These are phyloP conservation scores for Larimichthys polyactis DNA, from an alignment of 2,113 vertebrate genomes.

Conservation along the genomic window DNA sequence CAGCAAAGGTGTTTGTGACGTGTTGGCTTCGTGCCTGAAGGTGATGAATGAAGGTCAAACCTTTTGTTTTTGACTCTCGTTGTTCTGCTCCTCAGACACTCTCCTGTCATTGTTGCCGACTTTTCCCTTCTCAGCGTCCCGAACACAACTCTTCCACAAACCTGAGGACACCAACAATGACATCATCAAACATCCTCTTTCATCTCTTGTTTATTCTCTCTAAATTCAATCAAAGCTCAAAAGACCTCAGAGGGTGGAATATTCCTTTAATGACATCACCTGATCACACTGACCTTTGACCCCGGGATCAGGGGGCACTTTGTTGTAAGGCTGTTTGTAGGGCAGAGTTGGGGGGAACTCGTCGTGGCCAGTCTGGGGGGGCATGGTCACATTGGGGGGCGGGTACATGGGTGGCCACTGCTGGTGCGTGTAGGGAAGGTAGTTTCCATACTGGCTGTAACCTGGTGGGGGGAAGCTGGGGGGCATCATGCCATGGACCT, in stretches of 20 bases:
- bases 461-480: slow-evolving; percentile 85
- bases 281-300: slow-evolving; percentile 49
- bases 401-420: slow-evolving; percentile 94
- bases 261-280: not conserved
- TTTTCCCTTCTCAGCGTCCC: slow-evolving; percentile 21
- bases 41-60: slow-evolving; percentile 68
- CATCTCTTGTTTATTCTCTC: too few relatives aligned
- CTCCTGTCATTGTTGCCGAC: slow-evolving; percentile 64
- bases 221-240: too few relatives aligned
- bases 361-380: slow-evolving; percentile 67
- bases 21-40: not conserved
- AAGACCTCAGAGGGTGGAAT: not conserved
- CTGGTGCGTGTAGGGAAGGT: slow-evolving; percentile 89
- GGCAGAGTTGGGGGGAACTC: slow-evolving; percentile 40
- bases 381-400: slow-evolving; percentile 80
- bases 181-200: too few relatives aligned
- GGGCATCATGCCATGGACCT: slow-evolving; percentile 82
- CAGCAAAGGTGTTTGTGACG: not conserved
- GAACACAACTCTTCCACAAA: not conserved
- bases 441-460: slow-evolving; percentile 91
- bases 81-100: slow-evolving; percentile 90
- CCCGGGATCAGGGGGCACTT: slow-evolving; percentile 71
- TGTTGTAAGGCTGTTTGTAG: slow-evolving; percentile 82
- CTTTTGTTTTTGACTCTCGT: slow-evolving; percentile 94
- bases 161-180: not conserved